Percentiles rank a stretch among this genome's conserved stretches.
Conservation (phyloP, 2,113 vertebrate genomes). For the Ploceus nigricollis region DNA sequence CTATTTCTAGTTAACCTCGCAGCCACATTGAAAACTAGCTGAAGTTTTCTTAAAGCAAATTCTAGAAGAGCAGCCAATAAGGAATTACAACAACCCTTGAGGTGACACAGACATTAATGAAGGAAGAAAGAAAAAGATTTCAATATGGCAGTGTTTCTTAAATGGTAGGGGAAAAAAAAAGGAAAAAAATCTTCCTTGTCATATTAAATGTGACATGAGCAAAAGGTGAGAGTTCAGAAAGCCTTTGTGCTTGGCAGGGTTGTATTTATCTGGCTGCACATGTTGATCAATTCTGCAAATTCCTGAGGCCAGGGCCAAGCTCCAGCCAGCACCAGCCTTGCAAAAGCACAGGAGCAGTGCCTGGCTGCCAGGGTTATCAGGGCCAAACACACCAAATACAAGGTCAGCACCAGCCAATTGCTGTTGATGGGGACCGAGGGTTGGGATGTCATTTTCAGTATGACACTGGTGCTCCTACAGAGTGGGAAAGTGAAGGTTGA, state of each 20-base stretch:
- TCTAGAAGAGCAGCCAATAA: constrained; percentile 14
- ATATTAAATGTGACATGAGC: background rate
- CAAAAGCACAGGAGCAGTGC: background rate
- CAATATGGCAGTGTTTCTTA: background rate
- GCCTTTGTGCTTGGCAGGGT: background rate
- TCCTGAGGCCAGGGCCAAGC: fast-evolving
- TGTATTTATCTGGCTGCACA: background rate
- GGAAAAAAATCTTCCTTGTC: background rate
- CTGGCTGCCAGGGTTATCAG: background rate
- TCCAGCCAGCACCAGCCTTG: fast-evolving
- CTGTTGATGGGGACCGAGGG: background rate
- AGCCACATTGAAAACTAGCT: constrained; percentile 14
- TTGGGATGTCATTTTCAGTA: background rate
- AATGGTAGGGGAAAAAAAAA: background rate
- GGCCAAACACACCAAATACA: background rate
- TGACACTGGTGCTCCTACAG: background rate
- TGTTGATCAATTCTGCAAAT: background rate
- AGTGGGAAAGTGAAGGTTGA: background rate
- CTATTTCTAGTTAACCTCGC: constrained; percentile 18
- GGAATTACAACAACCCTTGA: constrained; percentile 13
- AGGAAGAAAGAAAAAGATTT: constrained; percentile 26
- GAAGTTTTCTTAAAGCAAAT: constrained; percentile 28
- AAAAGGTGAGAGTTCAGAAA: background rate
- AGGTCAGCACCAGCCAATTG: background rate
- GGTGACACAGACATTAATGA: constrained; percentile 34